Evolutionary conservation across 2,888 invertebrate species (phyloP).

Genomic region (Agonopterix arenella): DNA sequence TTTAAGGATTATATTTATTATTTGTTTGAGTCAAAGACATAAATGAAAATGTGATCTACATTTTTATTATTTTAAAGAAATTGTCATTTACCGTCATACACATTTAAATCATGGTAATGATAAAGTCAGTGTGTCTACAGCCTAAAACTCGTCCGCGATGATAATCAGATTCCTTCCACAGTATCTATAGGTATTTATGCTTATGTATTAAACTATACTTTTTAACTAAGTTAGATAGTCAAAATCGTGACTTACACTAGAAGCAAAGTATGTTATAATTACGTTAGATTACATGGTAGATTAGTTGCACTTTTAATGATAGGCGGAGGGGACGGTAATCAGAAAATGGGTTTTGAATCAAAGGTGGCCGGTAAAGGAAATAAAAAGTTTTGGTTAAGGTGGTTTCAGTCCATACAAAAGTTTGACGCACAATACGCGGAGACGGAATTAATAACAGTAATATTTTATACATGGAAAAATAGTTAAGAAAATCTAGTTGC

Average conservation of each 20-base stretch:
- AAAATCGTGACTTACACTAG: conserved; percentile 69
- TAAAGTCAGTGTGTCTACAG: conserved; percentile 25
- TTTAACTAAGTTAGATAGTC: conserved; percentile 38
- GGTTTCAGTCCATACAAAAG: too few relatives aligned
- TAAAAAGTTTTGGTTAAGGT: not conserved
- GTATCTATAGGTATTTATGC: conserved; percentile 16
- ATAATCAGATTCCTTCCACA: conserved; percentile 55
- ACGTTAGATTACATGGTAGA: conserved; percentile 59
- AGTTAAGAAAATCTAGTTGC: too few relatives aligned
- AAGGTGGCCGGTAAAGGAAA: not conserved
- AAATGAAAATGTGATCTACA: too few relatives aligned
- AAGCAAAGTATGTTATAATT: conserved; percentile 65
- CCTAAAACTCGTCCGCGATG: conserved; percentile 42
- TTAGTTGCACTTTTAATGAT: conserved; percentile 55
- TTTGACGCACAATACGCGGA: too few relatives aligned
- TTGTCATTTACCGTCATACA: too few relatives aligned
- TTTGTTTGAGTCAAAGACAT: too few relatives aligned
- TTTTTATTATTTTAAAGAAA: too few relatives aligned
- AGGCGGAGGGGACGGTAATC: conserved; percentile 20
- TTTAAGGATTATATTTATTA: too few relatives aligned
- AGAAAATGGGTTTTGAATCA: not conserved
- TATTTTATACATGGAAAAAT: too few relatives aligned
- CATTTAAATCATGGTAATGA: not conserved
- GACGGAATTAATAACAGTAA: too few relatives aligned
- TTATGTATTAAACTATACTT: conserved; percentile 14